phyloP scores from a whole-genome alignment of 2,113 vertebrate species.

The Vulpes lagopus region DNA sequence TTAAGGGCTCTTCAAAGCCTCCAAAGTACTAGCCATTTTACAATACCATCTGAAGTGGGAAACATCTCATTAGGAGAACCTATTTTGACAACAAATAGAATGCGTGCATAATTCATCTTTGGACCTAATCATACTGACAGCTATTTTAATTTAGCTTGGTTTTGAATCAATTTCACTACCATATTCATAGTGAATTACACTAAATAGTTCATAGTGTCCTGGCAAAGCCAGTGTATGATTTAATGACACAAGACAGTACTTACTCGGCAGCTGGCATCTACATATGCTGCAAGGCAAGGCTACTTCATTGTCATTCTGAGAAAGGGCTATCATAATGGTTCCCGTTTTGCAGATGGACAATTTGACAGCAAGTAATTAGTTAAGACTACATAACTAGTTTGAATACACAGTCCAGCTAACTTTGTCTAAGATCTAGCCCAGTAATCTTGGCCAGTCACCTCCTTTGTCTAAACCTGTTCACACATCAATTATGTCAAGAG shows the following conservation, averaged over 20 bases:
- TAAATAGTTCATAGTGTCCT: background rate
- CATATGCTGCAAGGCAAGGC: background rate
- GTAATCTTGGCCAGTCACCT: background rate
- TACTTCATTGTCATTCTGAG: background rate
- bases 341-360: slow-evolving; percentile 53
- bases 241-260: background rate
- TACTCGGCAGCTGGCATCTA: background rate
- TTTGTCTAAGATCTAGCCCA: background rate
- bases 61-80: background rate
- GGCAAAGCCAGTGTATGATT: background rate
- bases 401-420: background rate
- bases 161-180: slow-evolving; percentile 44
- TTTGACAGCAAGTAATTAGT: slow-evolving; percentile 37
- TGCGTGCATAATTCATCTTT: slow-evolving; percentile 33
- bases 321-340: background rate
- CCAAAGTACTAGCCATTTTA: background rate
- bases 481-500: background rate
- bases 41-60: background rate
- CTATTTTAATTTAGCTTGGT: slow-evolving; percentile 57
- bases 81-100: slow-evolving; percentile 35
- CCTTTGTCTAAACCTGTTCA: slow-evolving; percentile 23
- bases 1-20: slow-evolving; percentile 38
- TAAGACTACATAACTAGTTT: background rate
- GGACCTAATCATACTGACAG: background rate
- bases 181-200: slow-evolving; percentile 31